Evolutionary conservation across 1,140 invertebrate genomes (phyloP).

Genomic region (Odontomachus brunneus): DNA sequence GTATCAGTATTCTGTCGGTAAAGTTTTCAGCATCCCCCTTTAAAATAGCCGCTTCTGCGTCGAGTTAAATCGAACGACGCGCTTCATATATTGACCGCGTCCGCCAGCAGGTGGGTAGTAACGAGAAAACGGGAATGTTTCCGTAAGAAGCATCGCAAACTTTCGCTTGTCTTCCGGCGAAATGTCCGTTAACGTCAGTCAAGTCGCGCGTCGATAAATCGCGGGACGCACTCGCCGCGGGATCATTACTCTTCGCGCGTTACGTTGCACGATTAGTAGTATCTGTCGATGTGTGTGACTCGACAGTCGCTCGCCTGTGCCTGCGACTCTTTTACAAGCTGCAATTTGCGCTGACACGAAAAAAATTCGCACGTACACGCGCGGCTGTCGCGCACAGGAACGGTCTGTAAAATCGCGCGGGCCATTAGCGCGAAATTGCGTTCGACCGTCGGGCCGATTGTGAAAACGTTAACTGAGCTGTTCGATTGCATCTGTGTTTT

Average conservation of each 20-base stretch:
- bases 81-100: conserved; percentile 10
- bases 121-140: conserved; percentile 19
- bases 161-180: conserved; percentile 43
- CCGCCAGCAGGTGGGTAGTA: conserved; percentile 18
- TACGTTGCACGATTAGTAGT: conserved; percentile 25
- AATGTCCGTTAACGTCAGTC: conserved; percentile 49
- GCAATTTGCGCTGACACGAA: conserved; percentile 37
- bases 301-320: not conserved
- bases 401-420: conserved; percentile 29
- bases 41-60: conserved; percentile 3
- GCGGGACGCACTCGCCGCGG: conserved; percentile 21
- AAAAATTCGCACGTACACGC: not conserved
- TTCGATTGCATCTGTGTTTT: conserved; percentile 24
- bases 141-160: conserved; percentile 39
- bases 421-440: conserved; percentile 58
- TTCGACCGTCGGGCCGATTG: conserved; percentile 30
- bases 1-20: no score
- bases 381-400: not conserved
- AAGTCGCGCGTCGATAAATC: conserved; percentile 41
- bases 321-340: conserved; percentile 9
- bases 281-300: conserved; percentile 49
- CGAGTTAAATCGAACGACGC: conserved; percentile 13
- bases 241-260: conserved; percentile 53
- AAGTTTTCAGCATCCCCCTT: no score
- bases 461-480: conserved; percentile 38